Percentiles rank a stretch among this genome's conserved stretches.
phyloP scores from a whole-genome alignment of 2,113 vertebrate species.

The Rhinopomastus cyanomelas region DNA sequence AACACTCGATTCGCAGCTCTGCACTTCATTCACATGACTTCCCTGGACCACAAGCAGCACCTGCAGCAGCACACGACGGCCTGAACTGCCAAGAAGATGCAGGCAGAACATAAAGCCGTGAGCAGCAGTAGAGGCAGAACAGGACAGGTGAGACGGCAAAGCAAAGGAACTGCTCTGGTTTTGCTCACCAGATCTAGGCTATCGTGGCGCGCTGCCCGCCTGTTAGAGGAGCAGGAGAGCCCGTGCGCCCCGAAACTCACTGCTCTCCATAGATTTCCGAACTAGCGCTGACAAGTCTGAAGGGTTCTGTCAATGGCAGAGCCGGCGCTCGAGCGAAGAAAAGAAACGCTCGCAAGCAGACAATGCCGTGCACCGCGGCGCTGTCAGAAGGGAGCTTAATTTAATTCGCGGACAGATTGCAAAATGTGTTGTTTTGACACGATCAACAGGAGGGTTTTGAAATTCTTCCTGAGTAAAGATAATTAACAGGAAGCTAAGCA shows the following conservation, averaged over 20 bases:
- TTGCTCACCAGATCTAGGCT: not conserved
- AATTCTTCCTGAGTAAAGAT: conserved; percentile 23
- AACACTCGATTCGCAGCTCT: rapidly evolving
- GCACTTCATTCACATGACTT: not conserved
- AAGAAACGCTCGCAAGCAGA: not conserved
- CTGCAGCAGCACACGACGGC: not conserved
- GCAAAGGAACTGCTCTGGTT: not conserved
- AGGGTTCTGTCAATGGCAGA: not conserved
- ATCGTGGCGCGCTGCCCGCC: not conserved
- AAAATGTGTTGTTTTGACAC: conserved; percentile 55
- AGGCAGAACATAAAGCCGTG: not conserved
- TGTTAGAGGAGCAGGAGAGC: not conserved
- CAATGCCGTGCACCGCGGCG: not conserved
- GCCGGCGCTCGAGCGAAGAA: rapidly evolving
- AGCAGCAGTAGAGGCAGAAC: not conserved
- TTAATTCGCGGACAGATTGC: conserved; percentile 16
- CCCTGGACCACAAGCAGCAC: not conserved
- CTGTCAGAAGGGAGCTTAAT: conserved; percentile 1
- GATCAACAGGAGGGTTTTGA: conserved; percentile 36
- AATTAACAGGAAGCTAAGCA: conserved; percentile 17
- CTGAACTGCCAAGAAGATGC: not conserved
- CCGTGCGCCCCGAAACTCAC: not conserved
- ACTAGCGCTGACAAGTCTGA: not conserved
- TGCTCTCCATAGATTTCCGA: not conserved
- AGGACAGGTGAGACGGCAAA: not conserved